phyloP scores from a whole-genome alignment of 2,888 invertebrate species.

The Euspilapteryx auroguttella region DNA sequence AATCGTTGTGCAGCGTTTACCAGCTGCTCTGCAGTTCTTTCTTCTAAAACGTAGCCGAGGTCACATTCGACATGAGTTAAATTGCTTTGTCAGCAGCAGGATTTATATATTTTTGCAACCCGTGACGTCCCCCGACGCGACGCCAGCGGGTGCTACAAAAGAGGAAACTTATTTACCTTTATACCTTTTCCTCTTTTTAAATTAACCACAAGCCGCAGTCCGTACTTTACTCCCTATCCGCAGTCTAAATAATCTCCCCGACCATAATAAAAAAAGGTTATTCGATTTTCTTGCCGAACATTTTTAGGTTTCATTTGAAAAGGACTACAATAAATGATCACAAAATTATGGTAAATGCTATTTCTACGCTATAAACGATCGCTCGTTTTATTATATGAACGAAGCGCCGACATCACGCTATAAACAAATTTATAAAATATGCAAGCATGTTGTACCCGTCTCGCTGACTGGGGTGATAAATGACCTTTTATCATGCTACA shows the following conservation, averaged over 20 bases:
- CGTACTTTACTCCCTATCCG: no score
- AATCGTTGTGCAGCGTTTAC: not conserved
- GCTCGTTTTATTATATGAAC: not conserved
- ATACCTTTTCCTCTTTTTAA: no score
- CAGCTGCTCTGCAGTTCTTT: no score
- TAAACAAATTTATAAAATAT: conserved; percentile 8
- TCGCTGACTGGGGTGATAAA: conserved; percentile 6
- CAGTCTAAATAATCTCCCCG: no score
- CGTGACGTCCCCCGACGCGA: not conserved
- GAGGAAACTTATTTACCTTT: conserved; percentile 27
- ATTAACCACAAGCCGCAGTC: no score
- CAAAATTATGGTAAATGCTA: no score
- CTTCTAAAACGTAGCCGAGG: conserved; percentile 14
- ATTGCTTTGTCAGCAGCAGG: conserved; percentile 24
- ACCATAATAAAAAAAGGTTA: no score
- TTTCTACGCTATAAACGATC: no score
- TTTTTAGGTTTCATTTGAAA: no score
- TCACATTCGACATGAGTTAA: conserved; percentile 24
- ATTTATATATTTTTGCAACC: conserved; percentile 13
- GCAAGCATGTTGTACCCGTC: conserved; percentile 5
- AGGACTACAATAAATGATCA: no score
- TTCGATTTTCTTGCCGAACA: no score
- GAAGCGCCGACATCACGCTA: conserved; percentile 9
- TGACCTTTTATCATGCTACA: conserved; percentile 8
- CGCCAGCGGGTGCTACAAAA: conserved; percentile 6